Conservation (phyloP, 2,797 vertebrate species). For the Schizothorax lantsangensis region DNA sequence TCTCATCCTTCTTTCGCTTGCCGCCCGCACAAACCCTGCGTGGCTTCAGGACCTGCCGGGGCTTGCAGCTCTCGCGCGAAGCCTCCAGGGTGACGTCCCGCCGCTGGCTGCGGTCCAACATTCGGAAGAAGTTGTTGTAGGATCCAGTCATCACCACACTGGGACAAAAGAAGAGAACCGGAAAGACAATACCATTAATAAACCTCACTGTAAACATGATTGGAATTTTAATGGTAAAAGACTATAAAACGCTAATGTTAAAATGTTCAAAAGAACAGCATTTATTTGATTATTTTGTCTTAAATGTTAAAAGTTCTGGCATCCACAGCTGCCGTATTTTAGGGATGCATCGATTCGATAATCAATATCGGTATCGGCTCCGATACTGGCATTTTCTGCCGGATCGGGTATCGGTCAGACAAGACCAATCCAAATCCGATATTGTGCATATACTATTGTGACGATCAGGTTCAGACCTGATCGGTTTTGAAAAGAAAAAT, state of each 20-base stretch:
- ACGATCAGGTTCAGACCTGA: too few relatives aligned
- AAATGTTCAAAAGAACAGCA: neutral
- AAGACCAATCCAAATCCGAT: too few relatives aligned
- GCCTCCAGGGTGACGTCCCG: slow-evolving; percentile 94
- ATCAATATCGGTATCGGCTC: too few relatives aligned
- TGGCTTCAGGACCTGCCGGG: slow-evolving; percentile 92
- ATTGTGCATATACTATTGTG: too few relatives aligned
- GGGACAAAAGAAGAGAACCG: neutral
- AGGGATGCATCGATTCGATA: too few relatives aligned
- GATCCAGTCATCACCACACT: slow-evolving; percentile 97
- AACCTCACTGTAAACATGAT: neutral
- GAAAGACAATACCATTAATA: neutral
- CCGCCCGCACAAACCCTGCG: slow-evolving; percentile 95
- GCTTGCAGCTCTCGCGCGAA: slow-evolving; percentile 95
- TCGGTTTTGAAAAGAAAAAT: too few relatives aligned
- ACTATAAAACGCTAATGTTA: neutral
- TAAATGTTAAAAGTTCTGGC: too few relatives aligned
- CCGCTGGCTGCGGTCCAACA: slow-evolving; percentile 94
- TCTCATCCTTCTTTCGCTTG: slow-evolving; percentile 98
- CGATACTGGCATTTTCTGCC: too few relatives aligned
- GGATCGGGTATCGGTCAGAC: too few relatives aligned
- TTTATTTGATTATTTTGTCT: too few relatives aligned
- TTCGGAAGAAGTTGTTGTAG: slow-evolving; percentile 99
- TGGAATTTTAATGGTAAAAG: neutral
- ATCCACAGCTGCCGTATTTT: too few relatives aligned